A percentile compares a stretch with the other conserved stretches of the same genome.
Evolutionary conservation across 2,797 vertebrate species (phyloP).

Genomic region (Phataginus tetradactyla): DNA sequence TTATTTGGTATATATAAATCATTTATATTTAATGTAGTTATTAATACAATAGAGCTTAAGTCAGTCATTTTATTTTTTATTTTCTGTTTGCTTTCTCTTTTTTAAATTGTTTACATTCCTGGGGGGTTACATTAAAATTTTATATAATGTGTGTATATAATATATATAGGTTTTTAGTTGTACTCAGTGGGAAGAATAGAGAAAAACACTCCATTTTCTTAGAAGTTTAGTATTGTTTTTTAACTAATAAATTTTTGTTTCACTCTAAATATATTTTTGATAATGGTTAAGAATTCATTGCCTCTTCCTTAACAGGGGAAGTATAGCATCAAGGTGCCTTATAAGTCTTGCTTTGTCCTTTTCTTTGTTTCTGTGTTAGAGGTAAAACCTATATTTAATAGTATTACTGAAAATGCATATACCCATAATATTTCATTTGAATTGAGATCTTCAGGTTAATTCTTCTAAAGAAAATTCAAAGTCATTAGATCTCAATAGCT

Average conservation of each 20-base stretch:
- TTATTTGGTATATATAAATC: not conserved
- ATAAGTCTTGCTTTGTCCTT: not conserved
- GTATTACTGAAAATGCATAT: not conserved
- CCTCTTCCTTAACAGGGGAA: not conserved
- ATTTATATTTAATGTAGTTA: not conserved
- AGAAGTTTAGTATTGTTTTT: not conserved
- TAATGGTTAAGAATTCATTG: not conserved
- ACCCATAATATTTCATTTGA: not conserved
- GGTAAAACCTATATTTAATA: not conserved
- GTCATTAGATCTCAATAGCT: not conserved
- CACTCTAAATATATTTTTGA: not conserved
- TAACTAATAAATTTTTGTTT: not conserved
- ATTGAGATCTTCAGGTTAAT: not conserved
- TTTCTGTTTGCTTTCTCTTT: not conserved
- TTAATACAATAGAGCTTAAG: not conserved
- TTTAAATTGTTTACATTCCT: not conserved
- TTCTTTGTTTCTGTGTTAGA: not conserved
- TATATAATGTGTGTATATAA: not conserved
- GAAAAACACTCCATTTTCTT: not conserved
- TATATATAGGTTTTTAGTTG: not conserved
- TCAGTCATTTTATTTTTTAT: not conserved
- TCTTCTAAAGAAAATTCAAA: not conserved
- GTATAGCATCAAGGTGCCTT: not conserved
- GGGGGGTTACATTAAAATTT: not conserved
- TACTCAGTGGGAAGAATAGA: not conserved